Percentiles rank a stretch among this genome's conserved stretches.
Conservation (phyloP, 2,888 invertebrate species). For the Bombylius major region DNA sequence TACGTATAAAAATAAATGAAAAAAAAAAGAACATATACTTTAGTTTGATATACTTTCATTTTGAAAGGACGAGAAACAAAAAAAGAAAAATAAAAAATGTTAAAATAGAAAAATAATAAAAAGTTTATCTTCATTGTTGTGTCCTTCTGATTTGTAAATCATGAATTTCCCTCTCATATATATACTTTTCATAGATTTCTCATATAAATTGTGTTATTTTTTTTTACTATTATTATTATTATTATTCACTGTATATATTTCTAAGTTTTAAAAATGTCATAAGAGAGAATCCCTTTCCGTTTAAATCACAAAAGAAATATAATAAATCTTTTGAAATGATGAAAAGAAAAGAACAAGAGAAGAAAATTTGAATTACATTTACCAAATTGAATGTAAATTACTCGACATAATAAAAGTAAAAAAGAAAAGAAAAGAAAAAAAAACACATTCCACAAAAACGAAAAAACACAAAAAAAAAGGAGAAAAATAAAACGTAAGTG, state of each 20-base stretch:
- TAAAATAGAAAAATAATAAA: no score
- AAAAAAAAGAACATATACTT: slow-evolving; percentile 1
- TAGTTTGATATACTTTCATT: slow-evolving; percentile 5
- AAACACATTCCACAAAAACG: not conserved
- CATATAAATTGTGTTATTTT: no score
- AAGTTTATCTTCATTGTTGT: no score
- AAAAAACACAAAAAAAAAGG: not conserved
- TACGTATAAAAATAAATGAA: no score
- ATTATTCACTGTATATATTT: no score
- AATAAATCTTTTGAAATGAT: not conserved
- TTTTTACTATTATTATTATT: no score
- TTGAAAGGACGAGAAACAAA: slow-evolving; percentile 3
- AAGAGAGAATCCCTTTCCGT: not conserved
- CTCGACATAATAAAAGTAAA: slow-evolving; percentile 4
- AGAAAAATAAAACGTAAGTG: no score
- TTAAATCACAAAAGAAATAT: not conserved
- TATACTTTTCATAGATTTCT: no score
- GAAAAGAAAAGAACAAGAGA: slow-evolving; percentile 6
- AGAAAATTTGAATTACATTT: slow-evolving; percentile 11
- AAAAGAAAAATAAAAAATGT: not conserved
- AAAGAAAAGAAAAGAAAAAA: not conserved
- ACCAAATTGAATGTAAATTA: slow-evolving; percentile 20
- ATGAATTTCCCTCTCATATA: no score
- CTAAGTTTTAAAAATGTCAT: not conserved
- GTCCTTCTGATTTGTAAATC: no score